These are phyloP conservation scores for Poeciliopsis infans DNA, from an alignment of 2,797 vertebrate genomes.

Conservation along the genomic window DNA sequence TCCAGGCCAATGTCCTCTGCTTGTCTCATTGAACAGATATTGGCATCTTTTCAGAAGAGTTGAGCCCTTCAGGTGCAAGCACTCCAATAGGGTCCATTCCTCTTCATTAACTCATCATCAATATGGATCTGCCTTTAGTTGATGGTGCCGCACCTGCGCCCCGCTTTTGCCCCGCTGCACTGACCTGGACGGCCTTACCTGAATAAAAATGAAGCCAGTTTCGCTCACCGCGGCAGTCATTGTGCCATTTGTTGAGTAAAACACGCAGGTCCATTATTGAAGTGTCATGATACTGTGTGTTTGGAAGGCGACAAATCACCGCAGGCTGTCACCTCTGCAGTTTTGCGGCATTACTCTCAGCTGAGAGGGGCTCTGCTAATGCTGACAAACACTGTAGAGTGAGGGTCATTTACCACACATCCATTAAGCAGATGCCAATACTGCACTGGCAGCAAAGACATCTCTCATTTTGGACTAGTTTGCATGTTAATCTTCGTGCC, in stretches of 20 bases:
- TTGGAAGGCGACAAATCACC: conserved; percentile 76
- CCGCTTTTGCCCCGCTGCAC: conserved; percentile 83
- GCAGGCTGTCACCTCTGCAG: conserved; percentile 68
- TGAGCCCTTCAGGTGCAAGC: conserved; percentile 59
- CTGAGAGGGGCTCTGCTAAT: conserved; percentile 70
- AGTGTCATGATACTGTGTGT: conserved; percentile 74
- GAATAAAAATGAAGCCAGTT: conserved; percentile 75
- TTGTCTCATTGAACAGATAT: conserved; percentile 69
- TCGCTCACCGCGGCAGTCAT: conserved; percentile 66
- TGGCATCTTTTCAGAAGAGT: conserved; percentile 63
- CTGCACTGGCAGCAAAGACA: conserved; percentile 50
- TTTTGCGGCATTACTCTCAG: conserved; percentile 78
- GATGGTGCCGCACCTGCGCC: conserved; percentile 82
- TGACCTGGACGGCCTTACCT: conserved; percentile 83
- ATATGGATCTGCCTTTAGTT: conserved; percentile 83
- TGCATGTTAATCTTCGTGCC: conserved; percentile 43
- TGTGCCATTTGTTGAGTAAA: conserved; percentile 78
- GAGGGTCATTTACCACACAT: conserved; percentile 80
- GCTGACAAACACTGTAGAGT: conserved; percentile 77
- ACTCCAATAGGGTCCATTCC: conserved; percentile 63
- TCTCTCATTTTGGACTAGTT: conserved; percentile 56
- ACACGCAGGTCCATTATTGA: conserved; percentile 77
- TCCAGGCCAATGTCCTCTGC: conserved; percentile 54
- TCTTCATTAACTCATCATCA: conserved; percentile 73
- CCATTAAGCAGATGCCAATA: conserved; percentile 82